Base-by-base conservation (phyloP, 2,888 invertebrate genomes). In the Nomada fucata region DNA sequence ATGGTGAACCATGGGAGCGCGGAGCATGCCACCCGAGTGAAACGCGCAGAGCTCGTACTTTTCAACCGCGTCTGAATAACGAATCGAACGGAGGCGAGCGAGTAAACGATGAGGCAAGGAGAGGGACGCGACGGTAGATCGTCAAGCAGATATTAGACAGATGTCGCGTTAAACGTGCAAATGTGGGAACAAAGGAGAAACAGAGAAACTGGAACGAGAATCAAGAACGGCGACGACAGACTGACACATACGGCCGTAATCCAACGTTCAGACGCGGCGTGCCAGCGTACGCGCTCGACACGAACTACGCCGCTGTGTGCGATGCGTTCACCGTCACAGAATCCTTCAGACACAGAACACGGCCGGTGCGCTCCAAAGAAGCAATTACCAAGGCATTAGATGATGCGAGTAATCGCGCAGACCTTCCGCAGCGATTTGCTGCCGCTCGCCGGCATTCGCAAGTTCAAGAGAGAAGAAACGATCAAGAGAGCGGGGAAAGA, bases 71-170 rank as follows among this genome's bases (percentile, higher is more conserved):
- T 60, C 65, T 76, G 86, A 79, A 82, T 86, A 82, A 83, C 79
- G 82, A 88, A 81, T 82, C 82, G 78, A 63, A 79, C 55, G 86
- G 72, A 75, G 79, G 67, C 15, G 76, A 47, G 84, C 71, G 69
- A 65, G 75, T 71, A 68, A 65, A 69, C 44, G 60, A 53, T 23
- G 59, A n/a, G 55, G n/a, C 13, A 44, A 47, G 50, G 26, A 59
- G 61, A 50, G 57, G 52, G 55, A 61, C 4, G 20, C 10, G 23
- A 20, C 29, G 68, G 60, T 60, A 59, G 68, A 76, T 61, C 68
- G 74, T 75, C 76, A 47, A 42, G 60, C 73, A 67, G 83, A 87
- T 89, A 88, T 88, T 85, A 83, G 89, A 88, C 88, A 89, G 89
- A 89, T 82, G 87, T 88, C 89, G 82, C 67, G 78, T 79, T 79